Evolutionary conservation across 2,888 invertebrate genomes (phyloP), one percentile per base, ranked within the genome.

Genomic region (Rhodophaea formosa): DNA sequence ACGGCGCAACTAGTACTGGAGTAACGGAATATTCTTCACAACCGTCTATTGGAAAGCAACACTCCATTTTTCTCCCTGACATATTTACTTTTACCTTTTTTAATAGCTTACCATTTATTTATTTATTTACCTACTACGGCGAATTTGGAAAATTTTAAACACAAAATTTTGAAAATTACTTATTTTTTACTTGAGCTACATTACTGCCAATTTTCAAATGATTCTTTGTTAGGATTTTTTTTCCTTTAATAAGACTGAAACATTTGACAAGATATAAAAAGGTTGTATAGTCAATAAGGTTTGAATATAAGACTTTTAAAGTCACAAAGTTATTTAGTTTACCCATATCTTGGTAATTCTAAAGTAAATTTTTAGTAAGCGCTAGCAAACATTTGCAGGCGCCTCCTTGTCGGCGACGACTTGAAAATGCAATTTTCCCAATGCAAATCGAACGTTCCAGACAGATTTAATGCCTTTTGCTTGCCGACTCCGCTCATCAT

Each of bases 401-500:
- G 74, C 73, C 83, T 80, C 69, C 79, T 79, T 74, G 83, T 77
- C 85, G 82, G 76, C 80, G 75, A 64, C 78, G 77, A 81, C 77
- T 84, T 69, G 80, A 83, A 86, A 88, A 88, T 88, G 88, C 89
- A 89, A 88, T 89, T 88, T 87, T 83, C 82, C 72, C 81, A 85
- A 87, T 88, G 88, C 85, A 88, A 88, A 88, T 88, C 86, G 86
- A 88, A 88, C 80, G 82, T 45, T 79, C 79, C 80, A 86, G 86
- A 87, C 83, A 83, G 85, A 87, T 87, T 88, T 88, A 88, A 89
- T 88, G 85, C 82, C 80, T 84, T 88, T 86, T 82, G 82, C 83
- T 85, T 82, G 82, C 70, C 77, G 82, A 79, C 83, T 86, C 84
- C 81, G 82, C 77, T 82, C 82, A 82, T 88, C 80, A 85, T 84